Evolutionary conservation across 2,888 invertebrate species (phyloP).

Genomic region (Torymus tubicola): DNA sequence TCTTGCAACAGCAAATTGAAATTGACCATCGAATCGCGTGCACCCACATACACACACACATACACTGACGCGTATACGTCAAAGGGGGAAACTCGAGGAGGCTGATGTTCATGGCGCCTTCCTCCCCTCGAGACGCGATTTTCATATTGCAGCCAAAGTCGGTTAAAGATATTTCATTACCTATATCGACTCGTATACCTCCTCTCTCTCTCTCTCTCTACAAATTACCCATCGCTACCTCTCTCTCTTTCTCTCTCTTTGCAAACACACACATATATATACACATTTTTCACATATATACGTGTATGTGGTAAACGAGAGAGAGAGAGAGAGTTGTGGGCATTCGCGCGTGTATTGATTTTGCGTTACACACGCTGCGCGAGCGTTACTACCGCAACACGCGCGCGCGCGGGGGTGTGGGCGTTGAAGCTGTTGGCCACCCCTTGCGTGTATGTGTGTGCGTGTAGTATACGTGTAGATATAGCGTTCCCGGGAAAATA

Average conservation of each 20-base stretch:
- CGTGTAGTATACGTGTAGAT: neutral
- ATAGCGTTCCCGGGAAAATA: neutral
- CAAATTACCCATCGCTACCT: too few species aligned
- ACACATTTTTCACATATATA: too few species aligned
- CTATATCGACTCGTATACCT: too few species aligned
- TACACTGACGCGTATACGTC: neutral
- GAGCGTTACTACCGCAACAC: constrained; percentile 20
- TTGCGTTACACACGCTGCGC: constrained; percentile 15
- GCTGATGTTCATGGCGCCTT: neutral
- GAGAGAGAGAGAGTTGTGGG: neutral
- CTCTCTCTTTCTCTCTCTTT: too few species aligned
- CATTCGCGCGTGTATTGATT: constrained; percentile 35
- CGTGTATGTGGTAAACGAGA: too few species aligned
- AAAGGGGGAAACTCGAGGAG: neutral
- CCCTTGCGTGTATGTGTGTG: neutral
- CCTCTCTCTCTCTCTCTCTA: too few species aligned
- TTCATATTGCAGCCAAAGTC: too few species aligned
- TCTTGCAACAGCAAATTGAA: neutral
- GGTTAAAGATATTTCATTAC: too few species aligned
- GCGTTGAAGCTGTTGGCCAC: neutral
- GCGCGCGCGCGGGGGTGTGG: neutral
- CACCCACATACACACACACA: neutral
- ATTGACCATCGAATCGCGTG: neutral
- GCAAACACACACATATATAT: too few species aligned
- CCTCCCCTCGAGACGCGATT: neutral